These are phyloP conservation scores for Drosophila cracens DNA, from an alignment of 2,888 invertebrate genomes.

Conservation along the genomic window DNA sequence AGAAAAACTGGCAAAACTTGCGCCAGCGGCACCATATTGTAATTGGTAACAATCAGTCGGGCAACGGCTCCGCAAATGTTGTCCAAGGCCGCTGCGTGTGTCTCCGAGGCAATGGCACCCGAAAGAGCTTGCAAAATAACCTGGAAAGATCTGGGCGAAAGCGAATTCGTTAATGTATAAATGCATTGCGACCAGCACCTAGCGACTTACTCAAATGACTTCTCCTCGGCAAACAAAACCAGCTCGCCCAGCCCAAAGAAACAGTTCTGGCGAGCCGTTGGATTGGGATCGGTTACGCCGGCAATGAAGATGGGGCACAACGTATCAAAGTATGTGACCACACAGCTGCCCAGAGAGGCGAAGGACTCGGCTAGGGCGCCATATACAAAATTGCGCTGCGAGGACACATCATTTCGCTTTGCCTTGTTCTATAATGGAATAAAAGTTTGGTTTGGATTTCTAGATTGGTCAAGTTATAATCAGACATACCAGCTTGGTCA, in stretches of 20 bases:
- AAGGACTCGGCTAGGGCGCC: constrained; percentile 91
- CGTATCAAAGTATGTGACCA: constrained; percentile 87
- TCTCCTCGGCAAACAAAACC: constrained; percentile 88
- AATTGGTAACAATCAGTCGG: constrained; percentile 89
- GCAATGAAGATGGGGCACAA: constrained; percentile 88
- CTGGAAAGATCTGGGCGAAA: constrained; percentile 87
- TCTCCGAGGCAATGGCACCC: constrained; percentile 88
- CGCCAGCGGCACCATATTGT: constrained; percentile 88
- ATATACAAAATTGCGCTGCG: constrained; percentile 90
- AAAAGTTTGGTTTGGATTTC: not conserved
- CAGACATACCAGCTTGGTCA: constrained; percentile 88
- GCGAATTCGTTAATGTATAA: not conserved
- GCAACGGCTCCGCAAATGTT: constrained; percentile 92
- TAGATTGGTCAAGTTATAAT: not conserved
- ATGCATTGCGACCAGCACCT: constrained; percentile 19
- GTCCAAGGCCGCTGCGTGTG: constrained; percentile 89
- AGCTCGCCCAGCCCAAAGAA: constrained; percentile 91
- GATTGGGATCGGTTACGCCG: constrained; percentile 87
- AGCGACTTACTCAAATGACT: constrained; percentile 87
- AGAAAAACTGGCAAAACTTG: constrained; percentile 91
- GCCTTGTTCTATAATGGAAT: constrained; percentile 87
- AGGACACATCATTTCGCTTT: constrained; percentile 85
- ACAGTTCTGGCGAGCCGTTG: constrained; percentile 91
- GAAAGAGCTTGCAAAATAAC: constrained; percentile 89
- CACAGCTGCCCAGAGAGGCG: constrained; percentile 87